phyloP scores from a whole-genome alignment of 2,888 invertebrate species.

The Tortrix viridana region DNA sequence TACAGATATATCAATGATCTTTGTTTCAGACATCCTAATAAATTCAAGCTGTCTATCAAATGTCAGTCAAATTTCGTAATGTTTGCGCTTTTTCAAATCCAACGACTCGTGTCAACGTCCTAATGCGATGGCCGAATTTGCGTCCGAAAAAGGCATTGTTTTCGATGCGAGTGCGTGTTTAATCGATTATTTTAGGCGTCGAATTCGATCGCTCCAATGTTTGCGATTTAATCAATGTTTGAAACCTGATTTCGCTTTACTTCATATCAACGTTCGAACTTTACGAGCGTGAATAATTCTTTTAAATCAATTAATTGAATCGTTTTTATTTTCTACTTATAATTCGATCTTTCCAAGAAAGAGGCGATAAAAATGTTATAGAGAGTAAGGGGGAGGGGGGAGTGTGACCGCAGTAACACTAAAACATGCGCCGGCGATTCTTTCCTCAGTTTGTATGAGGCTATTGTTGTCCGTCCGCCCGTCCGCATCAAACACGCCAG shows the following conservation, averaged over 20 bases:
- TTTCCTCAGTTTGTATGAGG: conserved; percentile 65
- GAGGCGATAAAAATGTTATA: conserved; percentile 67
- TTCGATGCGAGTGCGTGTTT: conserved; percentile 71
- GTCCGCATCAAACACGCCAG: conserved; percentile 78
- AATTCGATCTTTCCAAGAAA: conserved; percentile 60
- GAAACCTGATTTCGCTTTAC: conserved; percentile 41
- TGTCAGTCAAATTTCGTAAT: conserved; percentile 18
- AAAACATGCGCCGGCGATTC: conserved; percentile 67
- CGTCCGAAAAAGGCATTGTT: conserved; percentile 57
- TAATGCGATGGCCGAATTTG: conserved; percentile 43
- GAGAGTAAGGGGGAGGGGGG: conserved; percentile 48
- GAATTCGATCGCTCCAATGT: conserved; percentile 55
- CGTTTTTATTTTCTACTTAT: background rate
- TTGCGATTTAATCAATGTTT: conserved; percentile 52
- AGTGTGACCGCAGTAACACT: conserved; percentile 77
- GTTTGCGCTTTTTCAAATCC: conserved; percentile 41
- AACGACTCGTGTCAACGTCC: conserved; percentile 34
- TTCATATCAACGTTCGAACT: background rate
- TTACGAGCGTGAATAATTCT: conserved; percentile 7
- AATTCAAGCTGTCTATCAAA: conserved; percentile 16
- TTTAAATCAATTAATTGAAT: conserved; percentile 19
- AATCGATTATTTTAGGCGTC: conserved; percentile 80
- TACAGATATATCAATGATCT: conserved; percentile 10
- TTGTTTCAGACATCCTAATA: background rate
- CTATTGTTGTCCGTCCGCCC: conserved; percentile 78